A percentile compares a stretch with the other conserved stretches of the same genome.
Conservation (phyloP, 2,797 vertebrate species). For the Thunnus albacares region DNA sequence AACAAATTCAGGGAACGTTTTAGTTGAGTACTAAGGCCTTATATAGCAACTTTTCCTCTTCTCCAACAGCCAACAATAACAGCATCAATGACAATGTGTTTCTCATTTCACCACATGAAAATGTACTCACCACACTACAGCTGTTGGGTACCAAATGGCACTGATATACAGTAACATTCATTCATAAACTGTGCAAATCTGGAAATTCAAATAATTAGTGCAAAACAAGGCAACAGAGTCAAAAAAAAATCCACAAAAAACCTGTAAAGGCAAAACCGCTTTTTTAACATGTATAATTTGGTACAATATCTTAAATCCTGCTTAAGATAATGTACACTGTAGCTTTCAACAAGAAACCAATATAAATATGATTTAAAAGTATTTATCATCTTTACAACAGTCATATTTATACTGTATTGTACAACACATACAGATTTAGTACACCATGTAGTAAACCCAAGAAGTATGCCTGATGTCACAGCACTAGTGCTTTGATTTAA, state of each 20-base stretch:
- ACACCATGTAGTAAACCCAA: conserved; percentile 14
- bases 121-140: neutral
- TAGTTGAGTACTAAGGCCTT: conserved; percentile 4
- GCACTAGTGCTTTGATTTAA: neutral
- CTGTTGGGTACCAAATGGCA: conserved; percentile 13
- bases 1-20: conserved; percentile 3
- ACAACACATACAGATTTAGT: conserved; percentile 38
- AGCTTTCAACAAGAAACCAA: conserved; percentile 5
- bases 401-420: conserved; percentile 26
- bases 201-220: conserved; percentile 60
- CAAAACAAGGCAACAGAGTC: conserved; percentile 58
- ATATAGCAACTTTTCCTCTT: neutral
- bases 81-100: neutral
- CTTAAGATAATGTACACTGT: conserved; percentile 31
- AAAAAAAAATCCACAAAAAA: conserved; percentile 24
- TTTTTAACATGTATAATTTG: conserved; percentile 30
- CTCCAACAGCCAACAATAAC: neutral
- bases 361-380: neutral
- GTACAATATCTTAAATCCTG: conserved; percentile 41
- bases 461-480: neutral
- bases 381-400: conserved; percentile 35
- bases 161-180: conserved; percentile 31
- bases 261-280: conserved; percentile 3
- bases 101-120: conserved; percentile 14
- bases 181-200: conserved; percentile 54